Base-by-base conservation (phyloP, 1,140 invertebrate species). In the Papilio helenus region DNA sequence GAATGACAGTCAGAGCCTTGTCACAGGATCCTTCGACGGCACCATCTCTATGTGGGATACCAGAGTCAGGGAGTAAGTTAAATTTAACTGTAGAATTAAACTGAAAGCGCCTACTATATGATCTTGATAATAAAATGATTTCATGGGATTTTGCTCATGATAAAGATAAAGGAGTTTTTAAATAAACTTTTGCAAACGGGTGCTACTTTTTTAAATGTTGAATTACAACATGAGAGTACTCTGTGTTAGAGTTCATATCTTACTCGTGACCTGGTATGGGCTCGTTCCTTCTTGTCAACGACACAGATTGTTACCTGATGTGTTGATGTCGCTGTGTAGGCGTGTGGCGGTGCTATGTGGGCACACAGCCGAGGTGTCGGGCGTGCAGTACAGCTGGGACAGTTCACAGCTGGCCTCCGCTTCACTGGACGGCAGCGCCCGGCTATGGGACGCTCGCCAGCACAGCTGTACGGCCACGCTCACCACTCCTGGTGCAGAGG, bases 1-100 rank as follows among this genome's bases (percentile, higher is more conserved):
- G 4, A 95, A 96, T 84, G 97, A 97, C 34, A 96, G 96, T 77
- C 94, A 96, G 80, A 82, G 91, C 29, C 86, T 98, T 23, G 95
- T 98, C 72, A 97, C 97, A 0, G 97, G 97, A 5, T 97, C 97
- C 0, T 98, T 98, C 89, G 97, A 98, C 88, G 95, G 96, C 58
- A 97, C 97, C 10, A 96, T 97, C 34, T 95, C 95, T 20, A 90
- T 98, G 61, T 98, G 97, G 97, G 97, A 98, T 89, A 96, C 96
- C 4, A 95, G 97, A 81, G 95, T 94, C 76, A 95, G 96, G 78
- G 95, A 96, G 97, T 97, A 89, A 93, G 95, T 92, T 76, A 26
- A 23, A 46, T 34, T 34, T 14, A 46, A 51, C 10, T 46, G 7
- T 29, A 46, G 10, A 74, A 26, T 74, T 23, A 49, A 74, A 49